Evolutionary conservation across 2,797 vertebrate species (phyloP).

Genomic region (Sternarchorhynchus goeldii): DNA sequence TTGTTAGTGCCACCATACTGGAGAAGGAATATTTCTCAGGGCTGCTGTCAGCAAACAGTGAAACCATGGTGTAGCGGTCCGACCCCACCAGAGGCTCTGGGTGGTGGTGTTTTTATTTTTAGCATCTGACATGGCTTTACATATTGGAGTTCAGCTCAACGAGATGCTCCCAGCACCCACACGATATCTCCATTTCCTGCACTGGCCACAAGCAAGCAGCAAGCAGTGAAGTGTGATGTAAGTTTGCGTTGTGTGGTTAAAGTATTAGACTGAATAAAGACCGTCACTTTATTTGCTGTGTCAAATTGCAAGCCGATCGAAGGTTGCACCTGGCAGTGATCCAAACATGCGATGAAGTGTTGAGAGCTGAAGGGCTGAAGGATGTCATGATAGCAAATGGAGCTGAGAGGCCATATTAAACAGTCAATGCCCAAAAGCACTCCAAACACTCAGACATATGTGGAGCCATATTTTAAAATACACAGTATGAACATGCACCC

Average conservation of each 20-base stretch:
- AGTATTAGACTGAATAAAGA: constrained; percentile 3
- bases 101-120: constrained; percentile 37
- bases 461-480: too few species aligned
- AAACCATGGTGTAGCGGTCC: constrained; percentile 20
- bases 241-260: background rate
- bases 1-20: constrained; percentile 40
- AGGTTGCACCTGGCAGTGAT: background rate
- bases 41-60: constrained; percentile 29
- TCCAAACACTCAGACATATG: too few species aligned
- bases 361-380: background rate
- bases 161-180: background rate
- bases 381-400: background rate
- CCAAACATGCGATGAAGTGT: background rate
- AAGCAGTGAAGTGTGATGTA: background rate
- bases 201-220: background rate
- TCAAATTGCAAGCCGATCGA: background rate
- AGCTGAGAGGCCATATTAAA: too few species aligned
- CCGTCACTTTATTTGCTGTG: background rate
- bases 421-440: too few species aligned
- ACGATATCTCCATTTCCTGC: background rate
- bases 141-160: background rate
- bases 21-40: constrained; percentile 13
- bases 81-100: constrained; percentile 28
- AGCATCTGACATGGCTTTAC: constrained; percentile 9
- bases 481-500: too few species aligned